Conservation (phyloP, 2,888 invertebrate genomes). For the Glaucopsyche alexis region DNA sequence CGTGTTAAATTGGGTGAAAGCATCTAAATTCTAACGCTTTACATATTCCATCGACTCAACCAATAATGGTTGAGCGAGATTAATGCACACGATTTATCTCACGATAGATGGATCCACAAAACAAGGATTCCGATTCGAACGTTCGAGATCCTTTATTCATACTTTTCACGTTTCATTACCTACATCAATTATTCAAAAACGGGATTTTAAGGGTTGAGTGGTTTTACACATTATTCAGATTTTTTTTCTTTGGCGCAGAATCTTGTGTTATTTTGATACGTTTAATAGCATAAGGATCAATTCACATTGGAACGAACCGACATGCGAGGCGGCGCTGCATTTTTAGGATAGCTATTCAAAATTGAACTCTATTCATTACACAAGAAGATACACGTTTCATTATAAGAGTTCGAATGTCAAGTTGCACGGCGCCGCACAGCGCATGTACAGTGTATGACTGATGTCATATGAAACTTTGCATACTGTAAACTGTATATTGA, state of each 20-base stretch:
- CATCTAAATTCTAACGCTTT: conserved; percentile 19
- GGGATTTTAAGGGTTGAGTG: neutral
- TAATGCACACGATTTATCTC: conserved; percentile 17
- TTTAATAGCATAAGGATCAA: too few relatives aligned
- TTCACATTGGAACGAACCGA: too few relatives aligned
- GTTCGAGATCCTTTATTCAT: conserved; percentile 6
- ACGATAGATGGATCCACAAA: conserved; percentile 9
- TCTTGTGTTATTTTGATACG: too few relatives aligned
- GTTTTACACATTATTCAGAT: neutral
- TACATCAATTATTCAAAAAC: conserved; percentile 11
- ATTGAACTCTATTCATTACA: too few relatives aligned
- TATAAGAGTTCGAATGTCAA: too few relatives aligned
- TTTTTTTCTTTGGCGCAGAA: neutral
- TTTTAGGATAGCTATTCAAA: too few relatives aligned
- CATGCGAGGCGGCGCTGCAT: too few relatives aligned
- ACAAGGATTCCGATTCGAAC: neutral
- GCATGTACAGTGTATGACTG: too few relatives aligned
- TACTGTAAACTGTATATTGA: too few relatives aligned
- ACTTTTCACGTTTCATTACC: conserved; percentile 18
- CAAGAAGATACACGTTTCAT: too few relatives aligned
- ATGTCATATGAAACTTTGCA: too few relatives aligned
- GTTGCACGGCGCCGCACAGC: too few relatives aligned
- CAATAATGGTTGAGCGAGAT: conserved; percentile 15
- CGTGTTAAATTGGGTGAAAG: conserved; percentile 6
- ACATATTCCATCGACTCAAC: conserved; percentile 17